Evolutionary conservation across 2,113 vertebrate species (phyloP).

Genomic region (Xenopus tropicalis): UCB_Xtro_10.0 CM004445.2:11684501-11685000

Average conservation of each 20-base stretch:
- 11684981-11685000: too few relatives aligned
- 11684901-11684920: too few relatives aligned
- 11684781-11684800: not conserved
- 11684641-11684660: constrained; percentile 1
- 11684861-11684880: too few relatives aligned
- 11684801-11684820: too few relatives aligned
- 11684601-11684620: constrained; percentile 20
- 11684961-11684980: too few relatives aligned
- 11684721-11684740: not conserved
- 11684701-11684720: constrained; percentile 2
- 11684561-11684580: not conserved
- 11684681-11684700: constrained; percentile 20
- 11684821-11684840: too few relatives aligned
- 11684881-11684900: too few relatives aligned
- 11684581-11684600: constrained; percentile 11
- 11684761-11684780: not conserved
- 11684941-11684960: too few relatives aligned
- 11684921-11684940: too few relatives aligned
- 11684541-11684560: not conserved
- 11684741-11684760: not conserved
- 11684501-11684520: constrained; percentile 23
- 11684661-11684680: not conserved
- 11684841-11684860: not conserved
- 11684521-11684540: constrained; percentile 20
- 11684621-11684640: constrained; percentile 4